Evolutionary conservation across 2,888 invertebrate species (phyloP), one percentile per base, ranked within the genome.

Genomic region (Venusia cambrica): DNA sequence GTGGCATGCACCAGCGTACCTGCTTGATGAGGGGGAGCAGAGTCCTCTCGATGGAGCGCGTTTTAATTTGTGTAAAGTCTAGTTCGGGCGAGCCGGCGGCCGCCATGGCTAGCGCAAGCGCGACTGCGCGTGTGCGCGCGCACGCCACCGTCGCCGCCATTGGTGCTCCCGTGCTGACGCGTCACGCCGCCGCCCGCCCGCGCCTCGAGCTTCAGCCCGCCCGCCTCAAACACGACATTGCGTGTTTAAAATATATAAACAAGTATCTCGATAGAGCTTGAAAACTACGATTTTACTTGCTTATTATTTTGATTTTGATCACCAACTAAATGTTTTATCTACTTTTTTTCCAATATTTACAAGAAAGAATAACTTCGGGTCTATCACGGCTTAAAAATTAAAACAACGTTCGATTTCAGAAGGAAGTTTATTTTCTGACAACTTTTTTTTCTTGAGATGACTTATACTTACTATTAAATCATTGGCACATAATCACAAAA

Each of bases 21-120:
- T 97, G 97, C 85, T 95, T 96, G 72, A 97, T 94, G 80, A 97
- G 92, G 62, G 97, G 97, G 74, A 97, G 93, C 66, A 97, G 91
- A 61, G 96, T 96, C 88, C 94, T 94, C 89, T 97, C 97, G 87
- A 97, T 94, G 85, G 96, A 96, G 90, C 94, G 94, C 67, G 96
- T 97, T 88, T 94, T 94, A 77, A 97, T 96, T 89, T 95, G 95
- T 80, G 95, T 77, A 67, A 88, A 73, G 71, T 88, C 87, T 70
- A 88, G 71, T 63, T 88, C 83, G 64, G 88, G 83, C 77, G 85
- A 78, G 85, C 88, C 88, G 80, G 87, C 81, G 88, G 88, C 87
- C 88, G 90, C 90, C 89, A 89, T 89, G 88, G 84, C 75, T 80
- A 80, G 84, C 80, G 75, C 76, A 73, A 70, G 62, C 70, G 78